These are phyloP conservation scores for Athalia rosae DNA, from an alignment of 2,888 invertebrate species.

Conservation along the genomic window DNA sequence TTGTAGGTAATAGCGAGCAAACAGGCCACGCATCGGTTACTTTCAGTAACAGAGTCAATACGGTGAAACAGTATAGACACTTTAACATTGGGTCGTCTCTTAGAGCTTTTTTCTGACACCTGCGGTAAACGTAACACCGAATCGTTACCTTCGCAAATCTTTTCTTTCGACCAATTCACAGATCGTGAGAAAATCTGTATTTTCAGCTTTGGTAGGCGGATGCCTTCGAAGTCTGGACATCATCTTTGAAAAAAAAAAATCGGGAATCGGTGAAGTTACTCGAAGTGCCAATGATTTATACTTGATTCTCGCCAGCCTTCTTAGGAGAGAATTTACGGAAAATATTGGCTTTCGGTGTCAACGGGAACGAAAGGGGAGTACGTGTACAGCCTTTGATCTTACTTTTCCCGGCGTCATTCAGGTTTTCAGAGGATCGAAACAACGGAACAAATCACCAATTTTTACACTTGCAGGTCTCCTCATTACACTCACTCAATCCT, in stretches of 20 bases:
- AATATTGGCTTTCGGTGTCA: slow-evolving; percentile 27
- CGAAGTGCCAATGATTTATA: background rate
- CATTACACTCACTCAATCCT: background rate
- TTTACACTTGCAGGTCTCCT: slow-evolving; percentile 8
- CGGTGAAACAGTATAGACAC: slow-evolving; percentile 25
- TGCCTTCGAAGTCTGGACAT: background rate
- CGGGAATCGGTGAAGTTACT: slow-evolving; percentile 4
- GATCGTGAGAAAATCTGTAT: background rate
- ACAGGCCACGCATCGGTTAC: slow-evolving; percentile 41
- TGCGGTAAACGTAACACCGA: background rate
- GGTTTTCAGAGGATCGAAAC: slow-evolving; percentile 15
- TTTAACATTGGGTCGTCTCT: slow-evolving; percentile 19
- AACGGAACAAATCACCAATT: slow-evolving; percentile 36
- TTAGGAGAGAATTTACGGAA: background rate
- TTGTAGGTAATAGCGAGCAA: slow-evolving; percentile 12
- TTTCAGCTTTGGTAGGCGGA: background rate
- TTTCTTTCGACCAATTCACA: background rate
- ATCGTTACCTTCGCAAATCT: background rate
- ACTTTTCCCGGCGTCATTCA: slow-evolving; percentile 12
- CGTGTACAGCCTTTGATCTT: slow-evolving; percentile 22
- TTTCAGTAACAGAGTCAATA: slow-evolving; percentile 37
- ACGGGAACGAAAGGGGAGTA: slow-evolving; percentile 1
- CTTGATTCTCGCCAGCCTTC: background rate
- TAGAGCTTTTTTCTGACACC: background rate
- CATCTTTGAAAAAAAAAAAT: slow-evolving; percentile 5